phyloP scores from a whole-genome alignment of 2,888 invertebrate genomes.

The Cecidostiba fungosa region DNA sequence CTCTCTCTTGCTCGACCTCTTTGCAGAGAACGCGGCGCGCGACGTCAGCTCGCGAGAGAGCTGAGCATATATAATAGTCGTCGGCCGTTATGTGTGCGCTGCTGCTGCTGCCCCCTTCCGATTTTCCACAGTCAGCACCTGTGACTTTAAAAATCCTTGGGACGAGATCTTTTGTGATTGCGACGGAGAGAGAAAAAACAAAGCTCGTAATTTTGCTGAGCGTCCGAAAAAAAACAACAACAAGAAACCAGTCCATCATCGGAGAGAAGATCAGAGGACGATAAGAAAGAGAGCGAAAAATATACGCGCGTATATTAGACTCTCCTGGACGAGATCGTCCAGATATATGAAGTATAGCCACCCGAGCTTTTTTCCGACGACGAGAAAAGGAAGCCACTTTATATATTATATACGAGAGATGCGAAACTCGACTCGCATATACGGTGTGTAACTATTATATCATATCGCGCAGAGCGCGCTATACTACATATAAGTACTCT shows the following conservation, averaged over 20 bases:
- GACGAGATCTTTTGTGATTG: neutral
- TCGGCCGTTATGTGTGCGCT: neutral
- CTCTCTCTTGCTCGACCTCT: conserved; percentile 4
- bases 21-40: neutral
- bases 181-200: neutral
- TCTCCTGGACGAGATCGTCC: neutral
- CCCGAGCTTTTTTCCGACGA: neutral
- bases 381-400: conserved; percentile 5
- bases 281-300: neutral
- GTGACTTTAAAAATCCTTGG: conserved; percentile 11
- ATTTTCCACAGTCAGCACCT: neutral
- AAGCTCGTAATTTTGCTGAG: conserved; percentile 3
- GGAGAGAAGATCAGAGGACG: neutral
- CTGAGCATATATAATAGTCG: neutral
- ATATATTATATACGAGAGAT: neutral
- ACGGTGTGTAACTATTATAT: neutral
- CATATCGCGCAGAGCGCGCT: neutral
- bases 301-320: too few relatives aligned
- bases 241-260: neutral
- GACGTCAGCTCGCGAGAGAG: conserved; percentile 3
- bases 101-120: neutral
- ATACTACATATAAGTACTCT: neutral
- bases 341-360: neutral
- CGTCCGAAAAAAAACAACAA: neutral
- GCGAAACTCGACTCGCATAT: conserved; percentile 15